A percentile compares a stretch with the other conserved stretches of the same genome.
phyloP scores from a whole-genome alignment of 2,113 vertebrate genomes.

The Myotis yumanensis region DNA sequence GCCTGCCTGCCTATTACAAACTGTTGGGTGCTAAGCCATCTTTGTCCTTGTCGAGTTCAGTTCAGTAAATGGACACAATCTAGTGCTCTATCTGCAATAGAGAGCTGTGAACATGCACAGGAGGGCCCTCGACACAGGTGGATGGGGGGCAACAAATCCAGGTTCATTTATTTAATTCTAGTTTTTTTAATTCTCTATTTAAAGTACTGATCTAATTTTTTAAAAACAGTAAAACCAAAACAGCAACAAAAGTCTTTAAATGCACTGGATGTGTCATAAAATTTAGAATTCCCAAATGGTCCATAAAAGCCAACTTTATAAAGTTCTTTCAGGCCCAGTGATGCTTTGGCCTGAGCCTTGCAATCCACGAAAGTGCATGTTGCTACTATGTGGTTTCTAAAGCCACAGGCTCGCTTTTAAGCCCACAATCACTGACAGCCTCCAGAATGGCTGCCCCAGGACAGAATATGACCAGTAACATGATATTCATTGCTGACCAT shows the following conservation, averaged over 20 bases:
- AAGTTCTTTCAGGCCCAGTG: background rate
- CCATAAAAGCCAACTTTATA: background rate
- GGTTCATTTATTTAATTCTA: background rate
- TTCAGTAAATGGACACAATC: background rate
- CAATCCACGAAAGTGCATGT: background rate
- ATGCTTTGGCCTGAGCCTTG: background rate
- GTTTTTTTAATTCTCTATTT: background rate
- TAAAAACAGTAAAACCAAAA: background rate
- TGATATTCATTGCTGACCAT: background rate
- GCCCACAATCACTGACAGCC: background rate
- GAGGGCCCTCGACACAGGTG: background rate
- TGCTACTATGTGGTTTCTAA: background rate
- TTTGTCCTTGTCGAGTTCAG: background rate
- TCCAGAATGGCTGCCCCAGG: background rate
- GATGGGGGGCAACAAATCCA: background rate
- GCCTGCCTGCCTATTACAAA: background rate
- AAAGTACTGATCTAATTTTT: background rate
- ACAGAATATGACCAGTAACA: background rate
- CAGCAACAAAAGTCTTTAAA: background rate
- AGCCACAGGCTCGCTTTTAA: background rate
- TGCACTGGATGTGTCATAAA: background rate
- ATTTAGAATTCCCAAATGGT: conserved; percentile 16
- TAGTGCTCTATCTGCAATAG: fast-evolving
- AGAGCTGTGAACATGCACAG: background rate
- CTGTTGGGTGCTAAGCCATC: background rate